Conservation (phyloP, 1,140 invertebrate genomes). For the Drosophila parvula region DNA sequence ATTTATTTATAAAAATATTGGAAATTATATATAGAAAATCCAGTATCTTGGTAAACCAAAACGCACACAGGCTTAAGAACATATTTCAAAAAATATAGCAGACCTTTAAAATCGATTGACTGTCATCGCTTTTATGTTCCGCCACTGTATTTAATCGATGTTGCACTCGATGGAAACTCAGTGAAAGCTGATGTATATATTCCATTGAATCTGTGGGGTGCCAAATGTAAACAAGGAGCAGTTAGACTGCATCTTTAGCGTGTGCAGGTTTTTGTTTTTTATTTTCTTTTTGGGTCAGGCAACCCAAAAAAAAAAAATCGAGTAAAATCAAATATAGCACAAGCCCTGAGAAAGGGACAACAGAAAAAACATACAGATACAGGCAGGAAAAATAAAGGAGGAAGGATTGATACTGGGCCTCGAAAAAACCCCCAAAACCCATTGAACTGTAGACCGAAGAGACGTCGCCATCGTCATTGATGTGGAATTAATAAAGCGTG, state of each 20-base stretch:
- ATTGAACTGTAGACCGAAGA: constrained; percentile 65
- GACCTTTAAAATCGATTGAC: constrained; percentile 18
- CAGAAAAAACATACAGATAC: background rate
- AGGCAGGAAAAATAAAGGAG: background rate
- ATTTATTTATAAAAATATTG: background rate
- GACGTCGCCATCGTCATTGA: constrained; percentile 52
- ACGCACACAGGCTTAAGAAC: background rate
- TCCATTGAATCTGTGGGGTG: constrained; percentile 12
- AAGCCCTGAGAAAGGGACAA: background rate
- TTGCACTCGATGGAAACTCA: constrained; percentile 34
- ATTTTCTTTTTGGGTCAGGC: constrained; percentile 47
- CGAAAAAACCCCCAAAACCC: constrained; percentile 19
- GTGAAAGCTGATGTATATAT: constrained; percentile 5
- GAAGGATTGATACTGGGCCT: constrained; percentile 1
- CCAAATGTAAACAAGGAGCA: constrained; percentile 55
- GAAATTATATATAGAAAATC: background rate
- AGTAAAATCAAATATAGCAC: constrained; percentile 29
- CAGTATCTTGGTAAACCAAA: background rate
- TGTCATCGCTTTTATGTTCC: constrained; percentile 39
- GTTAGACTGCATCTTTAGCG: constrained; percentile 39
- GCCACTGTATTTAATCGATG: constrained; percentile 51
- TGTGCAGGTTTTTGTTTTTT: constrained; percentile 24
- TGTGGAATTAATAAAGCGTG: constrained; percentile 77
- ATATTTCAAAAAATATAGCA: background rate
- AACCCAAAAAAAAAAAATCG: constrained; percentile 20